A percentile compares a stretch with the other conserved stretches of the same genome.
Evolutionary conservation across 2,888 invertebrate species (phyloP).

Genomic region (Dicranocentrus wangi): DNA sequence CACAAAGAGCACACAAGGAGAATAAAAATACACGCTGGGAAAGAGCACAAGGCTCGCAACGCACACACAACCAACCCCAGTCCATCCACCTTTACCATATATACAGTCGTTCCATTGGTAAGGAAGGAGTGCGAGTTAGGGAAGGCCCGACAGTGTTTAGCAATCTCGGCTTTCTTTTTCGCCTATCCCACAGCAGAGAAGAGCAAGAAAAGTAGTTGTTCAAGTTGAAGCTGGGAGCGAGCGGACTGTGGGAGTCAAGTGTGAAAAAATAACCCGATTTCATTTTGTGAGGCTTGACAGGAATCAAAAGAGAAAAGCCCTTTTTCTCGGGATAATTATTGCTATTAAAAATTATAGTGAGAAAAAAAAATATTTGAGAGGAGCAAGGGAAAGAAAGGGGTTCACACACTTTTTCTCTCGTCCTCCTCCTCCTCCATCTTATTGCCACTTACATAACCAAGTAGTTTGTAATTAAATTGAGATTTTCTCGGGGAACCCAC

Average conservation of each 20-base stretch:
- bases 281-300: constrained; percentile 55
- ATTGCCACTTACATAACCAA: too few species aligned
- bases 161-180: too few species aligned
- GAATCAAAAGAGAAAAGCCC: constrained; percentile 19
- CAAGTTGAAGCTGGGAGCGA: too few species aligned
- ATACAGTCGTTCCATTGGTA: too few species aligned
- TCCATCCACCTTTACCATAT: too few species aligned
- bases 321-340: constrained; percentile 56
- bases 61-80: not conserved
- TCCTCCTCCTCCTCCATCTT: too few species aligned
- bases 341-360: constrained; percentile 49
- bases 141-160: too few species aligned
- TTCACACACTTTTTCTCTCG: constrained; percentile 14
- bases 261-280: constrained; percentile 48
- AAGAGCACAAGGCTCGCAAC: not conserved
- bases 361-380: constrained; percentile 14
- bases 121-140: too few species aligned
- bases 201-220: too few species aligned
- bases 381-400: not conserved
- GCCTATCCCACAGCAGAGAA: too few species aligned
- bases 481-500: constrained; percentile 49
- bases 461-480: constrained; percentile 55
- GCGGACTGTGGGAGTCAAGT: too few species aligned
- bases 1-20: constrained; percentile 15
- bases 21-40: not conserved